phyloP scores from a whole-genome alignment of 1,140 invertebrate species.

The Apis florea region DNA sequence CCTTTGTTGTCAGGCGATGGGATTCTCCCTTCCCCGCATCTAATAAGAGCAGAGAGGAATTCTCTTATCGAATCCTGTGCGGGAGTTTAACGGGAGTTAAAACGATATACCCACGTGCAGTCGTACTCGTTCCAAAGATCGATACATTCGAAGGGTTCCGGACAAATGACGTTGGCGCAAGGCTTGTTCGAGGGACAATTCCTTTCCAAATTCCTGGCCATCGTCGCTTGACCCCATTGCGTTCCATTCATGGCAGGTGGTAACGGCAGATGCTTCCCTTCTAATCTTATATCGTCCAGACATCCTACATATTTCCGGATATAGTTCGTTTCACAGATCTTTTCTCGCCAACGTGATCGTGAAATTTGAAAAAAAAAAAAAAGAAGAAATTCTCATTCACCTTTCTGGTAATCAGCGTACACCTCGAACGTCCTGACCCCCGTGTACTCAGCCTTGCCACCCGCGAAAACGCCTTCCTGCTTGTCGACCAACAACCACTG shows the following conservation, averaged over 20 bases:
- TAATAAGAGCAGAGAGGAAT: conserved; percentile 69
- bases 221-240: conserved; percentile 96
- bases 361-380: neutral
- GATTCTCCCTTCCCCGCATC: conserved; percentile 94
- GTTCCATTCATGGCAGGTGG: conserved; percentile 96
- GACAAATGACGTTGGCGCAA: conserved; percentile 94
- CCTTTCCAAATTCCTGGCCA: conserved; percentile 93
- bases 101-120: conserved; percentile 91
- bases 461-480: conserved; percentile 96
- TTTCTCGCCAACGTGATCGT: neutral
- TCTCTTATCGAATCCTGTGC: too few species aligned
- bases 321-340: neutral
- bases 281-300: conserved; percentile 91
- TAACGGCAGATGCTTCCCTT: conserved; percentile 94
- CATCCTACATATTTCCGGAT: conserved; percentile 83
- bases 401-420: conserved; percentile 96
- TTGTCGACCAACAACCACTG: conserved; percentile 96
- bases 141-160: conserved; percentile 96
- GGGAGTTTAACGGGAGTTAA: too few species aligned
- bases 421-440: conserved; percentile 95
- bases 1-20: conserved; percentile 93
- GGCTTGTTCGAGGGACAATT: conserved; percentile 97
- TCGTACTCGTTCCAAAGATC: conserved; percentile 98
- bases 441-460: conserved; percentile 96
- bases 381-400: conserved; percentile 75